phyloP scores from a whole-genome alignment of 2,797 vertebrate genomes.

The Pampus argenteus region DNA sequence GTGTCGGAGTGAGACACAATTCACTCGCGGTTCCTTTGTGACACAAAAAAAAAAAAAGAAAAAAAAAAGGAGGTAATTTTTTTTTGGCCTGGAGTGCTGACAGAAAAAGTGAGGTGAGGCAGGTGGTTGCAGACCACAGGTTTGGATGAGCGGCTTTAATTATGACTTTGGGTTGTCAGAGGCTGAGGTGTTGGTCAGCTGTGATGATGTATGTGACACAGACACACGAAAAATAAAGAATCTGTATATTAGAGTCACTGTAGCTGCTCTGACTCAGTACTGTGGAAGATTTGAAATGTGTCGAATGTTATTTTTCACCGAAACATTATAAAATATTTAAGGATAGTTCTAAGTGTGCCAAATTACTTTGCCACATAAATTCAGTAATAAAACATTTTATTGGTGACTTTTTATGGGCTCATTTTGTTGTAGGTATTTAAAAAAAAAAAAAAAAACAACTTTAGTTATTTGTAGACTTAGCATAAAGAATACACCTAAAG shows the following conservation, averaged over 20 bases:
- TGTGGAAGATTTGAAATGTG: background rate
- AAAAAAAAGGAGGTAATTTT: constrained; percentile 58
- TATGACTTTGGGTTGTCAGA: constrained; percentile 41
- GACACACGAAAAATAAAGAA: constrained; percentile 4
- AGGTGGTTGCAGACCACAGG: constrained; percentile 55
- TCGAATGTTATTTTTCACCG: constrained; percentile 3
- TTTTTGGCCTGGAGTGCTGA: constrained; percentile 53
- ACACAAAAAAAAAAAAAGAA: too few relatives aligned
- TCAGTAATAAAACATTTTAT: constrained; percentile 6
- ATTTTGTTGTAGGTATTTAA: constrained; percentile 8
- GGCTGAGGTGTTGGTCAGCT: constrained; percentile 46
- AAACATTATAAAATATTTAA: constrained; percentile 22
- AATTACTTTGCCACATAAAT: background rate
- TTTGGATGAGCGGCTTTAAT: constrained; percentile 59
- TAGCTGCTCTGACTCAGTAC: background rate
- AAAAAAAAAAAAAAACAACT: background rate
- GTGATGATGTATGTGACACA: constrained; percentile 50
- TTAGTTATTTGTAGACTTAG: background rate
- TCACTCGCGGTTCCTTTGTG: constrained; percentile 53
- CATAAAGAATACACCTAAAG: background rate
- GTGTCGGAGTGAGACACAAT: constrained; percentile 41
- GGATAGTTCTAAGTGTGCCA: background rate
- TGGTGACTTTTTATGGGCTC: background rate
- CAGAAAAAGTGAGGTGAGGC: constrained; percentile 55
- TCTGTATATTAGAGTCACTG: background rate